Evolutionary conservation across 2,113 vertebrate species (phyloP), one percentile per base, ranked within the genome.

Genomic region (Piaya cayana): DNA sequence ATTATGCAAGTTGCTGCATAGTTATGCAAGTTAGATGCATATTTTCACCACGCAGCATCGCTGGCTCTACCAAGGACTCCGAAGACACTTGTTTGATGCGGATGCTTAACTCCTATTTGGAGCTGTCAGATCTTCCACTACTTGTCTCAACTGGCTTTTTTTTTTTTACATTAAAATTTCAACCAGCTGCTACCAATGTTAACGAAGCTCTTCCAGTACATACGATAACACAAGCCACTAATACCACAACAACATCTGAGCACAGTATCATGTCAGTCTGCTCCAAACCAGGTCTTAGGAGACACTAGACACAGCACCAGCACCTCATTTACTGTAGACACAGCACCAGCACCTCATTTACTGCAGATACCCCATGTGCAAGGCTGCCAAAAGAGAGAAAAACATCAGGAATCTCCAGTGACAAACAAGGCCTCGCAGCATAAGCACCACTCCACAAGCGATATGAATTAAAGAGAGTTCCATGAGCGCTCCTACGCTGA

Each of bases 1-100:
- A 95, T 97, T 97, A 96, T 97, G 95, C 96, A 96, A 96, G 96
- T 96, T 95, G 67, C 95, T 96, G 95, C 96, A 97, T 88, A 96
- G 95, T 97, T 97, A 97, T 95, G 96, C 96, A 97, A 97, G 96
- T 96, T 93, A 78, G 13, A 97, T 93, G 95, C 94, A 92, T 95
- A 89, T 94, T 93, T 96, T 82, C 2, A 1, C 76, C 42, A 19
- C 8, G 7, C 43, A 60, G 79, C 2, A 1, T 18, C 34, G 80
- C 84, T 75, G 63, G 3, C 60, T 45, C 21, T 7, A n/a, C 65
- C 1, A 9, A 94, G 65, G 81, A 65, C 78, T 88, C 74, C 2
- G 10, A 75, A 96, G 94, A 88, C 92, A 95, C 93, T 94, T 96
- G 93, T 96, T 97, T 96, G 93, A 95, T 92, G 90, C 67, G 60